Conservation (phyloP, 2,113 vertebrate genomes). For the Xiphorhynchus elegans region DNA sequence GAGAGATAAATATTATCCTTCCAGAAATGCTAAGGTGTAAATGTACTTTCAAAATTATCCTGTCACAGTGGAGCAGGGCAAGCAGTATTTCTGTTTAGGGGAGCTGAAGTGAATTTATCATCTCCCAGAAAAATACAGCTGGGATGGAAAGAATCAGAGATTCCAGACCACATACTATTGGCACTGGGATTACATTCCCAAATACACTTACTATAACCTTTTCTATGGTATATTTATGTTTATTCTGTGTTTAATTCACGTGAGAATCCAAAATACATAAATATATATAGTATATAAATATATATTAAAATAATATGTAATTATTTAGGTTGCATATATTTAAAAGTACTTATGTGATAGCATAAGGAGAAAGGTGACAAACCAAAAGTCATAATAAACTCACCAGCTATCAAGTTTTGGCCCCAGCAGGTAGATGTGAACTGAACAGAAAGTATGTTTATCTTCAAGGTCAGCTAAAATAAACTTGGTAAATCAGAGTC, state of each 20-base stretch:
- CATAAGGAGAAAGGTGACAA: background rate
- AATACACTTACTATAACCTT: background rate
- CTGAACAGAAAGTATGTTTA: background rate
- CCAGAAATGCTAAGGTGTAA: background rate
- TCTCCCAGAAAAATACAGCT: background rate
- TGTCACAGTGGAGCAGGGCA: background rate
- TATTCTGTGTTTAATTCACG: background rate
- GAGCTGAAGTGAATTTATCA: background rate
- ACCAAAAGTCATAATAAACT: background rate
- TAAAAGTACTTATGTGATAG: background rate
- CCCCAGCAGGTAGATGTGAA: background rate
- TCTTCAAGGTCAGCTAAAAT: background rate
- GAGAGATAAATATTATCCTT: background rate
- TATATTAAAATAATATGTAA: background rate
- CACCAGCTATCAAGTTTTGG: background rate
- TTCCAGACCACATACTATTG: background rate
- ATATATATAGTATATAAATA: background rate
- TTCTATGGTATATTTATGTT: background rate
- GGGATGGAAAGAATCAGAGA: background rate
- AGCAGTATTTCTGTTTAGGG: background rate
- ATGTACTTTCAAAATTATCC: background rate
- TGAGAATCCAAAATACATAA: background rate
- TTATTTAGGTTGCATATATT: background rate
- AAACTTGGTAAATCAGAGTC: background rate
- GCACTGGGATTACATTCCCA: background rate